Evolutionary conservation across 2,888 invertebrate genomes (phyloP).

Genomic region (Dasypolia templi): DNA sequence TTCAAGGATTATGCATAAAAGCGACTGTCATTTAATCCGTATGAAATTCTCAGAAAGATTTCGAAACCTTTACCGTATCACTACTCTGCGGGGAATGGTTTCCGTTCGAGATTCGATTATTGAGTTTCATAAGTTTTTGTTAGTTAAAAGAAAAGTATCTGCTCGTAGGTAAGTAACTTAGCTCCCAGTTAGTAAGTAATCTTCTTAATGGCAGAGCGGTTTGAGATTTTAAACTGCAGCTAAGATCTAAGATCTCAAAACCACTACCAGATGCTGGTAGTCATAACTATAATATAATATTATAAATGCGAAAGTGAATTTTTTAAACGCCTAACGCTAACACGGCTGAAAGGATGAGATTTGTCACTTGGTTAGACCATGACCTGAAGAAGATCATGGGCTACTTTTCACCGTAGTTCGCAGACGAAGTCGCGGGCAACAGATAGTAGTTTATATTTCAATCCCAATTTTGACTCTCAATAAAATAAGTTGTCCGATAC

Average conservation of each 20-base stretch:
- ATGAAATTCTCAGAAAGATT: not conserved
- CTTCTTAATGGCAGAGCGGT: not conserved
- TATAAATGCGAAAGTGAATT: no score
- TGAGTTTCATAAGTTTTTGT: conserved; percentile 4
- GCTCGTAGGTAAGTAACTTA: not conserved
- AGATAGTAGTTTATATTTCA: not conserved
- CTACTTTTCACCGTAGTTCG: no score
- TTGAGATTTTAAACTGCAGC: not conserved
- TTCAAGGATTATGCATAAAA: not conserved
- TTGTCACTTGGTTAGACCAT: no score
- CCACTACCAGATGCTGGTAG: not conserved
- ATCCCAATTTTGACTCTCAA: not conserved
- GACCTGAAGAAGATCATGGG: no score
- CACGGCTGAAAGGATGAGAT: no score
- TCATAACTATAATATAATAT: no score
- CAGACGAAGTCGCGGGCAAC: no score
- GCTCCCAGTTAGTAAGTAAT: no score
- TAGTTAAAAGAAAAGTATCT: conserved; percentile 1
- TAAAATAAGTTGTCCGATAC: not conserved
- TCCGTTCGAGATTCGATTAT: not conserved
- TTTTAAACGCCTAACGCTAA: no score
- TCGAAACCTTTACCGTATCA: conserved; percentile 13
- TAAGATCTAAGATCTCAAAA: not conserved
- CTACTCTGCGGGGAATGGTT: not conserved
- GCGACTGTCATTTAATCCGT: not conserved